Base-by-base conservation (phyloP, 2,888 invertebrate species). In the Eilema griseolum region DNA sequence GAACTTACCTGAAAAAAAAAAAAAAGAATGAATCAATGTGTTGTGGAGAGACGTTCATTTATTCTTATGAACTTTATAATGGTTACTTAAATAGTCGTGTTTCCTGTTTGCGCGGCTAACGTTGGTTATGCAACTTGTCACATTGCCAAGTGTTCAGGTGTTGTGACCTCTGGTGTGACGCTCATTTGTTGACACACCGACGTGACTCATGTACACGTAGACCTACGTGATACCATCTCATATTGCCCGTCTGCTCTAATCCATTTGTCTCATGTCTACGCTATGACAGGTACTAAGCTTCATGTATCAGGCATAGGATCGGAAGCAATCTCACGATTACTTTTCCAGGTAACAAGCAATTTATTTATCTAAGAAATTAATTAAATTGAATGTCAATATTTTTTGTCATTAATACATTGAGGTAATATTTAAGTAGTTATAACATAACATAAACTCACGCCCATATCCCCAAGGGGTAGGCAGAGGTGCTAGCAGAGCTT, bases 61-160 rank as follows among this genome's bases (percentile, higher is more conserved):
- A 83, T 84, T 80, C 77, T 83, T 77, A 71, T 75, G 75, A 75
- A 77, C 83, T 87, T 84, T 85, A 85, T 87, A 89, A 87, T 86
- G 85, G 88, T 86, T 86, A 89, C 89, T 89, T 89, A 92, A 91
- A 92, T 89, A 91, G 88, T 88, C 82, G 81, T 83, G 92, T 94
- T 94, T 95, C 95, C 94, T 94, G 94, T 94, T 93, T 91, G 90
- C 90, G 86, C 87, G 85, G 82, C 85, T 84, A 83, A 81, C 83
- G 86, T 82, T 80, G 81, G 86, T 94, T 94, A 92, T 90, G 93
- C 89, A 93, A 94, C 87, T 93, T 94, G 94, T 91, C 93, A 92
- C 78, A 71, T 75, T 90, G 95, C 95, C 93, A 93, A 92, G 75
- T 83, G 89, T 85, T 92, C 93, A 94, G 94, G 95, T 93, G 93